Evolutionary conservation across 2,888 invertebrate species (phyloP).

Genomic region (Polyploca ridens): DNA sequence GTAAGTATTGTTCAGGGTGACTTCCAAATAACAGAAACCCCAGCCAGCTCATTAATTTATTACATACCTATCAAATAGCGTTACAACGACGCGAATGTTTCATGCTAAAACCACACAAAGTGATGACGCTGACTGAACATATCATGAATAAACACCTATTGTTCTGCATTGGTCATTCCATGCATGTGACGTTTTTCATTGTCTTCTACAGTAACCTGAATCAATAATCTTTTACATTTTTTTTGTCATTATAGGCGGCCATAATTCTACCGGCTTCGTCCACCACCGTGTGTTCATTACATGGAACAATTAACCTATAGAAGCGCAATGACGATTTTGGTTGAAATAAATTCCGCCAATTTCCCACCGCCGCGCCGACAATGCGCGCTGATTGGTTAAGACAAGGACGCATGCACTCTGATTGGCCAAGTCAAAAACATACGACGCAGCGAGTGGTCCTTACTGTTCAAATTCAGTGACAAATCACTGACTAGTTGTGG

Average conservation of each 20-base stretch:
- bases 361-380: too few species aligned
- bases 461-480: too few species aligned
- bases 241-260: background rate
- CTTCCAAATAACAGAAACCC: conserved; percentile 1
- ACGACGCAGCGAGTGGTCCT: too few species aligned
- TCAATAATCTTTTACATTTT: background rate
- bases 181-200: background rate
- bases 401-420: too few species aligned
- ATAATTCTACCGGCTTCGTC: too few species aligned
- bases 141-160: conserved; percentile 5
- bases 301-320: too few species aligned
- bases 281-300: too few species aligned
- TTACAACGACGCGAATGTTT: background rate
- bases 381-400: too few species aligned
- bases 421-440: too few species aligned
- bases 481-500: too few species aligned
- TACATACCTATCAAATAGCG: background rate
- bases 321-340: too few species aligned
- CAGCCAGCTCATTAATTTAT: background rate
- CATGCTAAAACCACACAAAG: background rate
- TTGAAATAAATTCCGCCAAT: too few species aligned
- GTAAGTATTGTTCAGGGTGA: conserved; percentile 1
- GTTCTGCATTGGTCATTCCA: background rate
- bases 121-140: conserved; percentile 1
- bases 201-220: background rate